Evolutionary conservation across 2,113 vertebrate genomes (phyloP), one percentile per base, ranked within the genome.

Genomic region (Neogobius melanostomus): DNA sequence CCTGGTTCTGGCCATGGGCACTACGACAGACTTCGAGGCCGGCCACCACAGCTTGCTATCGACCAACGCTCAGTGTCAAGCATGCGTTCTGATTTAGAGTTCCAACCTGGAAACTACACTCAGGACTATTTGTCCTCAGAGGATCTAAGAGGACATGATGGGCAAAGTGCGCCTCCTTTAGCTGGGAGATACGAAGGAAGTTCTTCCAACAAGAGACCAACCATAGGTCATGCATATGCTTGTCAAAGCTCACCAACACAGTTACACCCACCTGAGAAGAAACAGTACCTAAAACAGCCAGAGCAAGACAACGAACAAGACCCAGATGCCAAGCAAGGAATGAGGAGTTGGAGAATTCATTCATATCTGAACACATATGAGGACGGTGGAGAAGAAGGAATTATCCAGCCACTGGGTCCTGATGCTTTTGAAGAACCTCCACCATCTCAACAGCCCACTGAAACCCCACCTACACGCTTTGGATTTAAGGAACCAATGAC

Each of bases 281-380:
- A 88, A 47, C 68, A 21, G 6, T 90, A 87, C 15, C 42, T 60
- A 15, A 83, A 77, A 53, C 75, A 83, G 42, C 36, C 84, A 16
- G 81, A 87, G 64, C 93, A 91, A 69, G 90, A 92, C 46, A 68
- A 88, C 44, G 92, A 92, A 7, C 7, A 93, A 90, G 80, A 96
- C 85, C 50, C 73, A 12, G 85, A 61, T 71, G 84, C 75, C n/a
- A 92, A 70, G 71, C 85, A 93, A 0, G 97, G 98, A 8, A 76
- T 99, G 57, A 90, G 98, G 5, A 95, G 92, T 73, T 99, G 96
- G 96, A 95, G 98, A 81, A 95, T 99, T 0, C 86, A 94, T 48
- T 99, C 98, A 0, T 99, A 95, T 78, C 92, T 99, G 8, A 98
- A 92, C 0, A 90, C 94, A 0, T 95, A 87, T 80, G 97, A 97